These are phyloP conservation scores for Crossocerus cetratus DNA, from an alignment of 2,888 invertebrate genomes.

Conservation along the genomic window DNA sequence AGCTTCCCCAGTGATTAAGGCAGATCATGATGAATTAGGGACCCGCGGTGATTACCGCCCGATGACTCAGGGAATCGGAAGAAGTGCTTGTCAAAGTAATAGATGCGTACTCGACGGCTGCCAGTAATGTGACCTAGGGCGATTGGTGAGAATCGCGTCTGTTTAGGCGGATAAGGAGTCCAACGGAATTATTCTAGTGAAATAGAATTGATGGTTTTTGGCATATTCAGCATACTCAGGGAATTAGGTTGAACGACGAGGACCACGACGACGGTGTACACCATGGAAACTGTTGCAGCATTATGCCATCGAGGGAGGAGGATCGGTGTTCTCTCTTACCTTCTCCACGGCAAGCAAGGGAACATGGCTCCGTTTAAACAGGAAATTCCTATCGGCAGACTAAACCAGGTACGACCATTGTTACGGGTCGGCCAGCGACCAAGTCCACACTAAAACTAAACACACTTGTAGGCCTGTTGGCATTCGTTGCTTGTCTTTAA, in stretches of 20 bases:
- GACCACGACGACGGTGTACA: conserved; percentile 2
- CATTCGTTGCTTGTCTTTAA: conserved; percentile 12
- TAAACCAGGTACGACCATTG: conserved; percentile 59
- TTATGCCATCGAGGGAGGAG: background rate
- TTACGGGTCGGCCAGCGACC: conserved; percentile 26
- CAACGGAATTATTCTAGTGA: no score
- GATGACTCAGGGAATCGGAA: background rate
- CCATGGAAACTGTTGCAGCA: conserved; percentile 52
- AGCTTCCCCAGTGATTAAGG: no score
- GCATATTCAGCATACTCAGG: background rate
- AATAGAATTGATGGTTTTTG: background rate
- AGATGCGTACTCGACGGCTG: background rate
- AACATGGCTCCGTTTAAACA: conserved; percentile 30
- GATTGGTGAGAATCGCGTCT: no score
- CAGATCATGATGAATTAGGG: background rate
- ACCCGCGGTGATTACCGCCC: background rate
- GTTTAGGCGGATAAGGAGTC: no score
- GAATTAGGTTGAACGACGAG: no score
- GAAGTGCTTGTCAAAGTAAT: background rate
- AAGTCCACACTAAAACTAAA: conserved; percentile 37
- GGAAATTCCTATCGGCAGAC: conserved; percentile 49
- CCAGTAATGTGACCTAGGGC: no score
- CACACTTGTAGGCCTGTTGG: conserved; percentile 59
- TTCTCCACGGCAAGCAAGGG: conserved; percentile 32
- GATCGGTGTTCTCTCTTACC: conserved; percentile 46